These are phyloP conservation scores for Andricus grossulariae DNA, from an alignment of 1,140 invertebrate species.

Conservation along the genomic window DNA sequence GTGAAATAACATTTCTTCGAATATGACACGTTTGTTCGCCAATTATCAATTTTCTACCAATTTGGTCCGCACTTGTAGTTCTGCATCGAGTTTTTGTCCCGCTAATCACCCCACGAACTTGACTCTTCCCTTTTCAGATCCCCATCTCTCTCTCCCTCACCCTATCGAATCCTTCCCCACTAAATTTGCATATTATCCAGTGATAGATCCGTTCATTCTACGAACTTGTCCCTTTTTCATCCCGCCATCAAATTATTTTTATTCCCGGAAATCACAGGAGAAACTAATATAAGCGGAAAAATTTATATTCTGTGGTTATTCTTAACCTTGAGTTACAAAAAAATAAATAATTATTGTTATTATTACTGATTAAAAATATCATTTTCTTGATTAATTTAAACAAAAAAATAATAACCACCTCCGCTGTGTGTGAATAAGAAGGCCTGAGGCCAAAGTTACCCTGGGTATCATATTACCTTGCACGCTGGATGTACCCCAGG, in stretches of 20 bases:
- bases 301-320: neutral
- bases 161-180: slow-evolving; percentile 63
- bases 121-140: slow-evolving; percentile 66
- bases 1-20: too few relatives aligned
- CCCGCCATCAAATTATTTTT: neutral
- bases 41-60: slow-evolving; percentile 76
- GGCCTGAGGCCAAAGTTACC: too few relatives aligned
- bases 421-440: too few relatives aligned
- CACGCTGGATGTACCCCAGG: too few relatives aligned
- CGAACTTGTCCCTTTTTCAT: slow-evolving; percentile 45
- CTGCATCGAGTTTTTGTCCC: slow-evolving; percentile 72
- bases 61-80: slow-evolving; percentile 73
- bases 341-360: too few relatives aligned
- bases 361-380: too few relatives aligned
- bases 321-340: too few relatives aligned
- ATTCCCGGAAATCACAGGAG: neutral
- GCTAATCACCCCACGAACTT: slow-evolving; percentile 72
- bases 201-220: slow-evolving; percentile 62
- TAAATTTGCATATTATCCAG: slow-evolving; percentile 67
- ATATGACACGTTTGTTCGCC: slow-evolving; percentile 16
- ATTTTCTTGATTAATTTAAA: too few relatives aligned
- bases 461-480: too few relatives aligned
- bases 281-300: neutral
- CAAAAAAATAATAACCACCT: too few relatives aligned
- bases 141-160: slow-evolving; percentile 61